A percentile compares a stretch with the other conserved stretches of the same genome.
phyloP scores from a whole-genome alignment of 2,797 vertebrate species.

The Tiaroga cobitis region DNA sequence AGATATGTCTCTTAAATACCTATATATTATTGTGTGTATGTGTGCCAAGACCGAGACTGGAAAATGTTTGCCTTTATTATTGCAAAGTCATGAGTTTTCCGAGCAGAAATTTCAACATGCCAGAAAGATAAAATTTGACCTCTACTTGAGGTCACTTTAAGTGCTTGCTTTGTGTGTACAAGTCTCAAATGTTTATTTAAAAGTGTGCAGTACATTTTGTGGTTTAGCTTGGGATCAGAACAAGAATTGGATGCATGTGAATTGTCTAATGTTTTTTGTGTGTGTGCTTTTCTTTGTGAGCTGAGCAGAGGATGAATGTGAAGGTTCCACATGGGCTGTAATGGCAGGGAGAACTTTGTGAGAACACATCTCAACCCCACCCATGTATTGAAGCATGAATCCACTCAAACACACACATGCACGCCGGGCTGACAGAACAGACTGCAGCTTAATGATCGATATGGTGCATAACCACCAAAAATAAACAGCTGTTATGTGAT shows the following conservation, averaged over 20 bases:
- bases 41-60: not conserved
- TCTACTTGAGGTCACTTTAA: conserved; percentile 7
- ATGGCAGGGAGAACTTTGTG: conserved; percentile 21
- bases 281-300: conserved; percentile 10
- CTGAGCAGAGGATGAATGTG: conserved; percentile 20
- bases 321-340: conserved; percentile 14
- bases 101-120: conserved; percentile 13
- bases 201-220: not conserved
- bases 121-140: not conserved
- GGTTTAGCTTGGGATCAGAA: not conserved
- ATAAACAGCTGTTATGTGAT: conserved; percentile 40
- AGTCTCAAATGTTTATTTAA: conserved; percentile 13
- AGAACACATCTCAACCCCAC: conserved; percentile 40
- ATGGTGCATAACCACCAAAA: conserved; percentile 27
- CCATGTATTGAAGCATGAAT: conserved; percentile 4
- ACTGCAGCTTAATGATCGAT: conserved; percentile 33
- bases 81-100: conserved; percentile 5
- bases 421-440: conserved; percentile 13
- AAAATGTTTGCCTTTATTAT: conserved; percentile 19
- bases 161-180: not conserved
- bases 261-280: conserved; percentile 25
- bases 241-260: not conserved
- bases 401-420: conserved; percentile 13
- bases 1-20: not conserved
- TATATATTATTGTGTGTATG: not conserved